Evolutionary conservation across 2,888 invertebrate genomes (phyloP), one percentile per base, ranked within the genome.

Genomic region (Diplolepis rosae): DNA sequence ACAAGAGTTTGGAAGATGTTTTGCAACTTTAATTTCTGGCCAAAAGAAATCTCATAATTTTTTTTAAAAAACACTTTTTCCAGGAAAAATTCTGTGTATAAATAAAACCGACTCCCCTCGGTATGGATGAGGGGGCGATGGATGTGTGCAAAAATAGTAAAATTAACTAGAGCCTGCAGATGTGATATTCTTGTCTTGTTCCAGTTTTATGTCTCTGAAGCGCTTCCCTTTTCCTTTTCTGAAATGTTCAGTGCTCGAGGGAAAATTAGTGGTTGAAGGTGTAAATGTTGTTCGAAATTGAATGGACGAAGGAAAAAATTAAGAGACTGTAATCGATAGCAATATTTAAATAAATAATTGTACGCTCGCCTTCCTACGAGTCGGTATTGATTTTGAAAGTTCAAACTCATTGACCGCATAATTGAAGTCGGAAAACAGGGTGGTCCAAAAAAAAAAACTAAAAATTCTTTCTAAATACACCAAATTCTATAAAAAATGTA

Each of bases 121-220:
- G 42, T 35, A 65, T 35, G 4, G 22, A 15, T 35, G 22, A 30
- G 32, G 13, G 24, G 30, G n/a, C 22, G 22, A 52, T 50, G 45
- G 15, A 42, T 11, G 54, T 45, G 9, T 28, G 67, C 30, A 48
- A 11, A 48, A 11, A 48, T 48, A 48, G 48, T 7, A 48, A 11
- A 48, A 48, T 48, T 5, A 48, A 48, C 48, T 39, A 35, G 35
- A 39, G 50, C 30, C 13, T 52, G 45, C 28, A 27, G 24, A 32
- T 69, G 28, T 56, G 48, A 24, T 61, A 13, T 56, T 69, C 69
- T 39, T 72, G 42, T 51, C 67, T 71, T 52, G 39, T 52, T 45
- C 39, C 27, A 13, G 4, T 39, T 56, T 22, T 42, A 61, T 45
- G 27, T 51, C 30, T 51, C 65, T 61, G 56, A 65, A 71, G 52